Base-by-base conservation (phyloP, 2,888 invertebrate species). In the Drosophila paracracens region DNA sequence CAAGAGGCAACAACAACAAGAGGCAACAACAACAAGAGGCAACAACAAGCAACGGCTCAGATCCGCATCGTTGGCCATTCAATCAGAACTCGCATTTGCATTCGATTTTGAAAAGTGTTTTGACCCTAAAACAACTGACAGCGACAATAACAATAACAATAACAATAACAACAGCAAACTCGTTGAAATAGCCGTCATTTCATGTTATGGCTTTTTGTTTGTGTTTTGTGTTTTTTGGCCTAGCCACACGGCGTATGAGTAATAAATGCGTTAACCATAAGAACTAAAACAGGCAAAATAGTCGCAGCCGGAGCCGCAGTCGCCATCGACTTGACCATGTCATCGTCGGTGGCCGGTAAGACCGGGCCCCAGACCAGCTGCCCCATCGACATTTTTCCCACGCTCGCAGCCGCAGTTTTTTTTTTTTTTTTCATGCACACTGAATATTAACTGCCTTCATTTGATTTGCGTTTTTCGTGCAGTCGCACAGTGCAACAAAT, bases 191-290 rank as follows among this genome's bases (percentile, higher is more conserved):
- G 62, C 46, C 56, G 64, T 61, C 57, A 35, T 61, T 61, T 50
- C 29, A 48, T 73, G 67, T 61, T 60, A 25, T 27, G 16, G 7
- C 33, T 21, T 33, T 38, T 35, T 56, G 7, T 53, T 52, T 33
- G 7, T 36, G 16, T 29, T 53, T n/a, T 62, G 53, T 50, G 21
- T 27, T 21, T 33, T 46, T 56, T 61, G 31, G 27, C 31, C 48
- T 11, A 48, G 77, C 71, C 78, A 78, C 72, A 69, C 80, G 74
- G 73, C 83, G 78, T 69, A 85, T 88, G 83, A 82, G 83, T 82
- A 86, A 83, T 82, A 64, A 79, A 67, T 86, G 71, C 74, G 71
- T 74, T 81, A 66, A 62, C 69, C 57, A 65, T 53, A 40, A 63
- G 59, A 77, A 75, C 59, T 79, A 54, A 79, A 67, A 52, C 66